Conservation (phyloP, 2,113 vertebrate genomes). For the Callionymus lyra region DNA sequence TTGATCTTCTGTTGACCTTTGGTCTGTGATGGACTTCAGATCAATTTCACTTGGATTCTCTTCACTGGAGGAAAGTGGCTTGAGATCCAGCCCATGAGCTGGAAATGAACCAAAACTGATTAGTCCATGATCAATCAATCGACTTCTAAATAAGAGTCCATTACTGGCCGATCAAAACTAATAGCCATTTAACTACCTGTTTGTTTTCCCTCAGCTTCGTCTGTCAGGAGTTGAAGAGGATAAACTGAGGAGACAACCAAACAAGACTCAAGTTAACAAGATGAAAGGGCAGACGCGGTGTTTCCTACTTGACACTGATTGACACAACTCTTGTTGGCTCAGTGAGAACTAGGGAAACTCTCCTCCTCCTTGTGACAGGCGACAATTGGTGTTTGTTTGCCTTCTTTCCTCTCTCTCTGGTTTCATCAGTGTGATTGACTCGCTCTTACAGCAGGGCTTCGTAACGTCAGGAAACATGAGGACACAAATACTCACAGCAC, state of each 20-base stretch:
- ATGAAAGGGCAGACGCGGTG: too few species aligned
- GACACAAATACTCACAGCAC: neutral
- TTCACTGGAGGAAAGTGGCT: conserved; percentile 37
- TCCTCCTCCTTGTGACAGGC: conserved; percentile 28
- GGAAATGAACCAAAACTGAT: conserved; percentile 40
- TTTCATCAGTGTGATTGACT: conserved; percentile 28
- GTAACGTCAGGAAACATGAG: conserved; percentile 41
- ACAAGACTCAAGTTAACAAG: conserved; percentile 16
- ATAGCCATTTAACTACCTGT: conserved; percentile 43
- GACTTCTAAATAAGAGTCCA: conserved; percentile 35
- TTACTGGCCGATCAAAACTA: conserved; percentile 47
- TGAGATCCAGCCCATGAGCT: conserved; percentile 37
- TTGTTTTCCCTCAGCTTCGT: conserved; percentile 19
- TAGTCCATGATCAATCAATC: conserved; percentile 46
- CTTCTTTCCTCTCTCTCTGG: conserved; percentile 36
- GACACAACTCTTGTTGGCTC: conserved; percentile 16
- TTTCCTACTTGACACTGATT: conserved; percentile 30
- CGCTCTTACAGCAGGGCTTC: conserved; percentile 34
- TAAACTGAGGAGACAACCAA: conserved; percentile 11
- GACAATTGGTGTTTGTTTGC: conserved; percentile 62
- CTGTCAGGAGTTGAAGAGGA: conserved; percentile 13
- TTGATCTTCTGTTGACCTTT: neutral
- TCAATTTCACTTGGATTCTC: conserved; percentile 4
- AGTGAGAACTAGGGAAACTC: conserved; percentile 16
- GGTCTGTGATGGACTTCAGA: neutral